Percentiles rank a stretch among this genome's conserved stretches.
Evolutionary conservation across 1,140 invertebrate genomes (phyloP).

Genomic region (Zaprionus lachaisei): DNA sequence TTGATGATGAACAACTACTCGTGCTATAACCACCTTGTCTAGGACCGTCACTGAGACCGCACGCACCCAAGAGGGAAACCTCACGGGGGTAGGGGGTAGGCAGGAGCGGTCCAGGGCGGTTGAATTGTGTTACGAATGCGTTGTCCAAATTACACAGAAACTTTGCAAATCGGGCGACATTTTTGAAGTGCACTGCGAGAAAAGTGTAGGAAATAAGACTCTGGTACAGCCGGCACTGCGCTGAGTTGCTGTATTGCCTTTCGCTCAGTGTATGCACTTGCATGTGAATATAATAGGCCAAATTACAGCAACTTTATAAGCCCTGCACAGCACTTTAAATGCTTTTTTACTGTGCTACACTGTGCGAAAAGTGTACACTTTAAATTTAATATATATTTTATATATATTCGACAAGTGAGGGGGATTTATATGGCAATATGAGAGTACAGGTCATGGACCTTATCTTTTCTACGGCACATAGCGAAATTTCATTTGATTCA

Average conservation of each 20-base stretch:
- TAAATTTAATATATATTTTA: too few species aligned
- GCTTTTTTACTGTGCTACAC: neutral
- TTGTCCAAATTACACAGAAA: neutral
- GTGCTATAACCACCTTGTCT: constrained; percentile 16
- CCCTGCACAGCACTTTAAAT: neutral
- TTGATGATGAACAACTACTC: constrained; percentile 56
- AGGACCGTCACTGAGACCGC: neutral
- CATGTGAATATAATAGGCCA: neutral
- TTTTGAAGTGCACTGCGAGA: neutral
- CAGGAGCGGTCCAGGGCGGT: neutral
- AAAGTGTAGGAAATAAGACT: neutral
- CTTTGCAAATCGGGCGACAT: neutral
- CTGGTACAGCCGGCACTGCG: too few species aligned
- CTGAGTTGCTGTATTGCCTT: neutral
- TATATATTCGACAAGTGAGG: too few species aligned
- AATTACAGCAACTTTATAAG: neutral
- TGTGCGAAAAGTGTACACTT: neutral
- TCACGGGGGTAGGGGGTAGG: constrained; percentile 1
- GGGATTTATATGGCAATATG: too few species aligned
- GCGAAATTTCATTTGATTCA: too few species aligned
- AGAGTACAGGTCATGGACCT: too few species aligned
- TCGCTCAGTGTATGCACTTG: constrained; percentile 2
- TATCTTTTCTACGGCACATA: too few species aligned
- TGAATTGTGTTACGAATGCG: constrained; percentile 9
- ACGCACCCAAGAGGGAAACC: constrained; percentile 4